Base-by-base conservation (phyloP, 2,888 invertebrate species). In the Chrysodeixis includens region DNA sequence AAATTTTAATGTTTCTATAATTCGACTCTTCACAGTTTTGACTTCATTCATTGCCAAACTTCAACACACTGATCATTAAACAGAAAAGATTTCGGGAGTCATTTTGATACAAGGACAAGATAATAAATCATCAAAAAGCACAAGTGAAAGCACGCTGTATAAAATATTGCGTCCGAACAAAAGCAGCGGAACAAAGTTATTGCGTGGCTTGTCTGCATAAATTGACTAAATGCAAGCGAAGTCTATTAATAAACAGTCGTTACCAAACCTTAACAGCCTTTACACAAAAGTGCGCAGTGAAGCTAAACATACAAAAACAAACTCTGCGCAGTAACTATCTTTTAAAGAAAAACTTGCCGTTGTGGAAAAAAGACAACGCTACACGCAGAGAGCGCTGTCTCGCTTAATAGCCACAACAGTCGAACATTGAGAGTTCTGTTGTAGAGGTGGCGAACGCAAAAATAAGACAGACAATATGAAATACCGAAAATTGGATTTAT, bases 401-500 rank as follows among this genome's bases (percentile, higher is more conserved):
- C 26, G 26, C 26, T 26, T 6, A n/a, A n/a, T n/a, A 26, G 26
- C 6, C 26, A 26, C 26, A 26, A 26, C 26, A 26, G 26, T 26
- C 26, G 26, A 4, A 26, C 26, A 26, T 26, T 6, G 6, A 26
- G 6, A 26, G 26, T 26, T 26, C 26, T 4, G 6, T n/a, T 4
- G 26, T 26, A 26, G 3, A 26, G 26, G 26, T 6, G 6, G 3
- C 26, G 69, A 74, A 74, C 69, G 65, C 65, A 53, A 69, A 59
- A 74, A 65, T 69, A 73, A 66, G 63, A 68, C 65, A 68, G 53
- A 26, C 49, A 51, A 64, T 35, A 59, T 26, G 55, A 71, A 71
- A 71, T 71, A 60, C 68, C 68, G 65, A 68, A 75, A 75, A 75
- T 75, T 75, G 55, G 68, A 71, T 75, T 71, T 75, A 75, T 75